Evolutionary conservation across 2,888 invertebrate genomes (phyloP).

Genomic region (Leptopilina myrica): DNA sequence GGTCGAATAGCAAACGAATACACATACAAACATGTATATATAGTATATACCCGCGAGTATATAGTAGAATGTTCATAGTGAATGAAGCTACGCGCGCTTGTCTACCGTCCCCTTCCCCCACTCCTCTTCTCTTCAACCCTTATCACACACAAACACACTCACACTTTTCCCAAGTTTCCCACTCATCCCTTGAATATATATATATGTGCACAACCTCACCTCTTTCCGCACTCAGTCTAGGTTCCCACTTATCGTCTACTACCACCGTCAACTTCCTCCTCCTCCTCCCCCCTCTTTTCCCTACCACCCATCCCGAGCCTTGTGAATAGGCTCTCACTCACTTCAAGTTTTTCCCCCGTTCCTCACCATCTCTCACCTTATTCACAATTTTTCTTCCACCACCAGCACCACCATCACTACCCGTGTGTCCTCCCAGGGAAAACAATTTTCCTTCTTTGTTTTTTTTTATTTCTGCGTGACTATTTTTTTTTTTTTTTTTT

Average conservation of each 20-base stretch:
- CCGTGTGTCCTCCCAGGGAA: too few relatives aligned
- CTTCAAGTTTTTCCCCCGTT: neutral
- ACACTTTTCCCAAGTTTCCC: neutral
- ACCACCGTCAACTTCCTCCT: constrained; percentile 32
- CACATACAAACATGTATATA: neutral
- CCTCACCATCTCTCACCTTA: constrained; percentile 20
- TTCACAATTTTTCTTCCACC: too few relatives aligned
- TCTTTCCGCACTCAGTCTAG: constrained; percentile 15
- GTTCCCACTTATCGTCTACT: constrained; percentile 31
- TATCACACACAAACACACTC: neutral
- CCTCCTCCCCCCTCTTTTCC: neutral
- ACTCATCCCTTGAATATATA: neutral
- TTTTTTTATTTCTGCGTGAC: too few relatives aligned
- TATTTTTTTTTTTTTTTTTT: too few relatives aligned
- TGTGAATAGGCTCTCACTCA: constrained; percentile 10
- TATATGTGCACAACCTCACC: neutral
- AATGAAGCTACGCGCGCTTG: constrained; percentile 48
- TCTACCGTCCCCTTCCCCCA: constrained; percentile 43
- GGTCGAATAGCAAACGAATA: constrained; percentile 35
- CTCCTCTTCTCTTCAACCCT: neutral
- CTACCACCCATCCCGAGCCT: neutral
- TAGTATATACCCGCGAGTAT: neutral
- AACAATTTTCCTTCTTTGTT: too few relatives aligned
- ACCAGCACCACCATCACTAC: too few relatives aligned
- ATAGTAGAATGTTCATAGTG: constrained; percentile 28